Evolutionary conservation across 2,888 invertebrate species (phyloP).

Genomic region (Druceiella hillmani): DNA sequence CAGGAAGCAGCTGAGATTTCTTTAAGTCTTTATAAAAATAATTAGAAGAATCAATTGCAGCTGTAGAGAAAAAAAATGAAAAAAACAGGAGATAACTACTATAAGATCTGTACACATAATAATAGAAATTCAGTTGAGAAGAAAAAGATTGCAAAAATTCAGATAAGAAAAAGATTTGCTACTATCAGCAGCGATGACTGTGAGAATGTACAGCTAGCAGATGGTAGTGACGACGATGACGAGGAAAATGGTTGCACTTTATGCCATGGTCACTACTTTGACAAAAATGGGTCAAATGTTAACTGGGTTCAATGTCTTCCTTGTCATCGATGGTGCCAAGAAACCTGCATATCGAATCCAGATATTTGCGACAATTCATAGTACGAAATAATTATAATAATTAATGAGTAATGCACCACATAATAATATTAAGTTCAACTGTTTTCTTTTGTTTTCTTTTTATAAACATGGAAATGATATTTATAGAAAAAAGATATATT

Average conservation of each 20-base stretch:
- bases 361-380: conserved; percentile 1
- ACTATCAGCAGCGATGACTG: too few relatives aligned
- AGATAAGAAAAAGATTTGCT: too few relatives aligned
- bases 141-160: too few relatives aligned
- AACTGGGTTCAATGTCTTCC: conserved; percentile 1
- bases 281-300: conserved; percentile 3
- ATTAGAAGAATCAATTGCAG: too few relatives aligned
- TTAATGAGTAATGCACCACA: neutral
- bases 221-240: conserved; percentile 3
- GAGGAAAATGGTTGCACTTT: conserved; percentile 1
- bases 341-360: conserved; percentile 3
- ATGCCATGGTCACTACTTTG: conserved; percentile 3
- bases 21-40: too few relatives aligned
- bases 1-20: too few relatives aligned
- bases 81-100: too few relatives aligned
- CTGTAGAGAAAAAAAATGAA: too few relatives aligned
- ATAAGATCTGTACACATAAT: too few relatives aligned
- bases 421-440: neutral
- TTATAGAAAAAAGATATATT: neutral
- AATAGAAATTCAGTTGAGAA: too few relatives aligned
- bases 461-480: neutral
- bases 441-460: neutral
- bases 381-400: neutral
- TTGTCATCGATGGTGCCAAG: conserved; percentile 1
- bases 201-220: too few relatives aligned